Conservation (phyloP, 2,113 vertebrate genomes). For the Heliornis fulica region DNA sequence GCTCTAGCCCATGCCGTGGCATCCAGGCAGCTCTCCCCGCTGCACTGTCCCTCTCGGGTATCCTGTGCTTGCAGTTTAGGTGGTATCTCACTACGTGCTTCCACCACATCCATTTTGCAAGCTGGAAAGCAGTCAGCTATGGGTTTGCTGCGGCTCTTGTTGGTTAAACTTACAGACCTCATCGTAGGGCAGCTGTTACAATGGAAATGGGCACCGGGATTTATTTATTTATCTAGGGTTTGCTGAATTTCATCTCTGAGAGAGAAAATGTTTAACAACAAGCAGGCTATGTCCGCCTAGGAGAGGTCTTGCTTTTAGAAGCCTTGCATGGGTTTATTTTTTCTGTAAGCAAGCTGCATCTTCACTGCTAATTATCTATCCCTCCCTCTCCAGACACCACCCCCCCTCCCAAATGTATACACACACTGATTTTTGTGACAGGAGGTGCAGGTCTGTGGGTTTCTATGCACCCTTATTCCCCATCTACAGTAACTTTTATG, state of each 20-base stretch:
- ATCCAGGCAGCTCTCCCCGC: background rate
- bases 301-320: background rate
- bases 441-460: background rate
- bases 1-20: background rate
- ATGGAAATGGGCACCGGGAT: background rate
- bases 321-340: background rate
- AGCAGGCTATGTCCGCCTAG: background rate
- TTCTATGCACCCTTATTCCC: background rate
- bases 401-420: accelerated
- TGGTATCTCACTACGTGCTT: background rate
- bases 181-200: background rate
- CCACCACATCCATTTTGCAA: constrained; percentile 25
- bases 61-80: background rate
- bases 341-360: background rate
- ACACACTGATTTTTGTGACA: background rate
- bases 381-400: background rate
- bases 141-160: background rate
- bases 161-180: background rate
- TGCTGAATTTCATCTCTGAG: background rate
- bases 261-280: background rate
- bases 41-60: background rate
- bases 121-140: background rate
- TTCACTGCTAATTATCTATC: background rate
- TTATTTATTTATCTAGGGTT: background rate
- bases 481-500: background rate